Conservation (phyloP, 2,113 vertebrate species). For the Oryzias javanicus region DNA sequence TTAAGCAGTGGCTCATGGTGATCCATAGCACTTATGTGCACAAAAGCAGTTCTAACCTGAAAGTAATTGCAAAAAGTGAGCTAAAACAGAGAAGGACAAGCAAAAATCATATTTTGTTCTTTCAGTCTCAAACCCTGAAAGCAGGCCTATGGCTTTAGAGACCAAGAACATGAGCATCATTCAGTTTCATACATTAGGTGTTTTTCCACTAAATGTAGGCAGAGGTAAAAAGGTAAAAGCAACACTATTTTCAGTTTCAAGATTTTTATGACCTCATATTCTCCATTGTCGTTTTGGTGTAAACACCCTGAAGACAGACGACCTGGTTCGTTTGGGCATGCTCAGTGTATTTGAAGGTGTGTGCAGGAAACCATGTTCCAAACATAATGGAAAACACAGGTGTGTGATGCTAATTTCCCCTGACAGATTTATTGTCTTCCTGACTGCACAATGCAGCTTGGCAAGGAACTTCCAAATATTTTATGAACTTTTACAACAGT, state of each 20-base stretch:
- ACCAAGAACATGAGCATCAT: too few species aligned
- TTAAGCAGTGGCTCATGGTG: too few species aligned
- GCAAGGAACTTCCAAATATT: background rate
- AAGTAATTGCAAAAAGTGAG: too few species aligned
- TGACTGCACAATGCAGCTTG: background rate
- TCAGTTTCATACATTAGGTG: too few species aligned
- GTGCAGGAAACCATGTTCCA: slow-evolving; percentile 28
- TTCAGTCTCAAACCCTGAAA: too few species aligned
- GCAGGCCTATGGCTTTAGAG: too few species aligned
- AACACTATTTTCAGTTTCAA: background rate
- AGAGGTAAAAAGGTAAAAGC: too few species aligned
- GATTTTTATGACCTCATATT: background rate
- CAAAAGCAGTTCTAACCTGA: too few species aligned
- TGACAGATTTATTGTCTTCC: slow-evolving; percentile 26
- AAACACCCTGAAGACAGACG: slow-evolving; percentile 16
- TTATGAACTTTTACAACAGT: slow-evolving; percentile 1
- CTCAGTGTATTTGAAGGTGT: slow-evolving; percentile 5
- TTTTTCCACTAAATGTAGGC: too few species aligned
- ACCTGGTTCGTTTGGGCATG: slow-evolving; percentile 9
- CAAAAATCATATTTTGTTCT: too few species aligned
- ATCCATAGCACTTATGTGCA: too few species aligned
- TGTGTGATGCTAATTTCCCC: background rate
- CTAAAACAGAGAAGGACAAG: too few species aligned
- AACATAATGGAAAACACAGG: slow-evolving; percentile 44
- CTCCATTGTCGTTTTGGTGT: background rate